phyloP scores from a whole-genome alignment of 2,113 vertebrate species.

The Atrichornis clamosus region DNA sequence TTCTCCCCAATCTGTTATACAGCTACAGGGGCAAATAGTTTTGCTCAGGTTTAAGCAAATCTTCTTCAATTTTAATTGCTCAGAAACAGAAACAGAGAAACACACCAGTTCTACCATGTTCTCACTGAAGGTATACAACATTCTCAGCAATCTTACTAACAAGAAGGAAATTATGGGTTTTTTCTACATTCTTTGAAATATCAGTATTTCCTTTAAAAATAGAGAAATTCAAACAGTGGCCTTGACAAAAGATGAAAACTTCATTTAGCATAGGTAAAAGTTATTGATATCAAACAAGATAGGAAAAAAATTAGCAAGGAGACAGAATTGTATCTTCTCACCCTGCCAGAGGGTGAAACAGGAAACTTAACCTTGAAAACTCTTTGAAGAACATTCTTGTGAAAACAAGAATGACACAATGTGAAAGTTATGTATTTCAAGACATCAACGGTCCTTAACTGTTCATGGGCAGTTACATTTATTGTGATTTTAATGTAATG shows the following conservation, averaged over 20 bases:
- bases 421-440: constrained; percentile 10
- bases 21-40: background rate
- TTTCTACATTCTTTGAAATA: background rate
- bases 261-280: background rate
- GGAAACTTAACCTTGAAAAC: constrained; percentile 25
- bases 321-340: constrained; percentile 25
- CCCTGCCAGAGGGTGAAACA: background rate
- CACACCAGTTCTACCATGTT: background rate
- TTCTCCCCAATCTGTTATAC: background rate
- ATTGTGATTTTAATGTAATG: background rate
- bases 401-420: background rate
- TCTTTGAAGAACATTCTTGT: constrained; percentile 11
- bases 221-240: background rate
- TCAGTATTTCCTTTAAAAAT: background rate
- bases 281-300: background rate
- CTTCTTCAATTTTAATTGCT: background rate
- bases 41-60: background rate
- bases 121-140: background rate
- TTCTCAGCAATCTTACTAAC: background rate
- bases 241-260: background rate
- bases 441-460: background rate
- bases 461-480: background rate
- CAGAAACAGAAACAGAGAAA: background rate
- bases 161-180: background rate
- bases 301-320: background rate